A percentile compares a stretch with the other conserved stretches of the same genome.
phyloP scores from a whole-genome alignment of 1,140 invertebrate species.

The Atopsyche davidsoni region DNA sequence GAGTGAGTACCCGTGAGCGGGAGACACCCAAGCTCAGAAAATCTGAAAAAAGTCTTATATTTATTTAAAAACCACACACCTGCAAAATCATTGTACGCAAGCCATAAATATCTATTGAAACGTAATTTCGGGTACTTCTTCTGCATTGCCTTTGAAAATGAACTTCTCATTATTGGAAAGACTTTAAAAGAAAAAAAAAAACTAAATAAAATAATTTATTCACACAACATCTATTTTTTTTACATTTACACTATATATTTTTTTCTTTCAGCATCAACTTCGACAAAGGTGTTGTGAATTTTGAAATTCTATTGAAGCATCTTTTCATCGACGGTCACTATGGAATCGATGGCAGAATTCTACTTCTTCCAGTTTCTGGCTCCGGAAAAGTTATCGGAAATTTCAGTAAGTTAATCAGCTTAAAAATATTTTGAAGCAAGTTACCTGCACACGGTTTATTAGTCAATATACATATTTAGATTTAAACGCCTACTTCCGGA shows the following conservation, averaged over 20 bases:
- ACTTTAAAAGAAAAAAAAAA: no score
- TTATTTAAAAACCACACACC: not conserved
- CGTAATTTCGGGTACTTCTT: no score
- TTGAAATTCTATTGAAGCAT: conserved; percentile 51
- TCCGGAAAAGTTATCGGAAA: conserved; percentile 56
- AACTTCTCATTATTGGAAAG: not conserved
- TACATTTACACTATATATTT: not conserved
- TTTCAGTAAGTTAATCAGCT: conserved; percentile 48
- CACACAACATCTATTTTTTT: not conserved
- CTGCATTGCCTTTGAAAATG: not conserved
- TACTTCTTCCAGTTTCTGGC: conserved; percentile 56
- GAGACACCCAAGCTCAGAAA: not conserved
- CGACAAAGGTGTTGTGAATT: conserved; percentile 19
- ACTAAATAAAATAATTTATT: conserved; percentile 6
- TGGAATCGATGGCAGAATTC: conserved; percentile 53
- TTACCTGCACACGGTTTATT: not conserved
- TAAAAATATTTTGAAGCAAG: not conserved
- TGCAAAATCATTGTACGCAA: not conserved
- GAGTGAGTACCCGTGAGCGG: conserved; percentile 40
- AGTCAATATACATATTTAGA: no score
- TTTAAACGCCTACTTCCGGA: no score
- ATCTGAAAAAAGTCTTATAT: not conserved
- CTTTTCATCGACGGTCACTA: conserved; percentile 55
- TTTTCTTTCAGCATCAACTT: conserved; percentile 16
- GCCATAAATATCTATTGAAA: no score